Evolutionary conservation across 2,888 invertebrate species (phyloP), one percentile per base, ranked within the genome.

Genomic region (Cataglyphis cursor): DNA sequence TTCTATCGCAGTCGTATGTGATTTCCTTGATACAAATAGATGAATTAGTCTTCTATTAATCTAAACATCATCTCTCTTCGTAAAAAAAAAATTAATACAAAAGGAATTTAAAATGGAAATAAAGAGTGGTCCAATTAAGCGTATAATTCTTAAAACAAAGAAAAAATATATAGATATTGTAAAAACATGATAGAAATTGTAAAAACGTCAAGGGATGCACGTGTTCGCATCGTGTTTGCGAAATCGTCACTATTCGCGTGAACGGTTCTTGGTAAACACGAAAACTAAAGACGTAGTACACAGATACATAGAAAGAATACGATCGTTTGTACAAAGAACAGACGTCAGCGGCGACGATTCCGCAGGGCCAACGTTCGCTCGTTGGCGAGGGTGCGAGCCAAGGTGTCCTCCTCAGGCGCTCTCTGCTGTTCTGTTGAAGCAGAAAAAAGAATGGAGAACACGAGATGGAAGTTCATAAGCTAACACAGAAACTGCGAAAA

Each of bases 261-360:
- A 59, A 59, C 59, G 21, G 24, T 89, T 91, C 85, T 83, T 48
- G 75, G 86, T 87, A 92, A 90, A 88, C 72, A 88, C 82, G 86
- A 87, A 91, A 90, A 82, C 68, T 74, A 78, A 88, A 88, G 89
- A 85, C 91, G 91, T 86, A 90, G 82, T 81, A 78, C 51, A n/a
- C 51, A n/a, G 0, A 51, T n/a, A 48, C 8, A 48, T 8, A 48
- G 48, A n/a, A 21, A 59, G 35, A 8, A 28, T 12, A 59, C 64
- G 24, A 6, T 18, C 54, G 61, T 65, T 12, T 65, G 82, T 85
- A 87, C 86, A 91, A 91, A 91, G 91, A 91, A 85, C 82, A 61
- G 66, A 85, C 90, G 89, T 89, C 86, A 86, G 64, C 81, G 66
- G 31, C 72, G 65, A 84, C 72, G 70, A 64, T 88, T 86, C 72